Base-by-base conservation (phyloP, 1,140 invertebrate genomes). In the Teleogryllus occipitalis region DNA sequence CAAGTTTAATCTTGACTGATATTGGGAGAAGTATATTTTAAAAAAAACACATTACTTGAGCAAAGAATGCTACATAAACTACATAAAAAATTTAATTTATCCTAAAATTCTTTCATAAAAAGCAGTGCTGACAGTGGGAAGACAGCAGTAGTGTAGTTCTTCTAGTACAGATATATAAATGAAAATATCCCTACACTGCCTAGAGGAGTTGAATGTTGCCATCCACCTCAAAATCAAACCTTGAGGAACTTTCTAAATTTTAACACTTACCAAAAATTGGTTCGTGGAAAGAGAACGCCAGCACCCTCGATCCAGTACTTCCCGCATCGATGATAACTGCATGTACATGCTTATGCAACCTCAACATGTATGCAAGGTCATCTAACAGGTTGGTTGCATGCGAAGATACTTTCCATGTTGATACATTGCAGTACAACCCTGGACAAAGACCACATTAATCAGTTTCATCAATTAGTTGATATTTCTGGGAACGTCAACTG, bases 291-390 rank as follows among this genome's bases (percentile, higher is more conserved):
- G 93, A 93, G 85, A 96, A 98, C 0, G 96, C 94, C 82, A 97
- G 88, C 14, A 98, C 91, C 80, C 97, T 90, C 76, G 96, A 96
- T 0, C 97, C 98, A 0, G 98, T 99, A 39, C 96, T 97, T 15
- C 97, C 97, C 2, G 97, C 97, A 88, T 99, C 97, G 80, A 99
- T 95, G 74, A 99, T 92, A n/a, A 97, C 93, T 0, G 95, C 95
- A 88, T 97, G 93, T 79, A 95, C 92, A 47, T 91, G 89, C 80
- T 93, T 90, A 84, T 92, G 88, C 83, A 93, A 90, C 8, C 93
- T 93, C 54, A 94, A 86, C 80, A 87, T 87, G 82, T 90, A 90
- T 72, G 91, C 91, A 48, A 93, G 82, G 22, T 88, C 88, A 83
- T 93, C 92, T 82, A 92, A 72, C 77, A 74, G 12, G 47, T 75